phyloP scores from a whole-genome alignment of 2,888 invertebrate genomes.

The Rhopalosiphum nymphaeae region DNA sequence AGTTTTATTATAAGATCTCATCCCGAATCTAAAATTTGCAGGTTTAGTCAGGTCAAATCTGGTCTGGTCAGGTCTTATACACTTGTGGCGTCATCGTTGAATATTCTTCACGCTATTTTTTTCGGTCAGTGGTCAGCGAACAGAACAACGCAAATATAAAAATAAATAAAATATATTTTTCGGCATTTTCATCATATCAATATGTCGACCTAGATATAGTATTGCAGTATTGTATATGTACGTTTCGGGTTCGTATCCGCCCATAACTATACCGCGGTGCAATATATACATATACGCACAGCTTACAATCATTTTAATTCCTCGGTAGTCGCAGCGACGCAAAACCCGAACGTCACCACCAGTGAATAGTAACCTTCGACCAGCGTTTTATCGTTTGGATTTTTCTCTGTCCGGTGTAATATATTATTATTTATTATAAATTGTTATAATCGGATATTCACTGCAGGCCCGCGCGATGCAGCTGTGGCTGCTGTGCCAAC shows the following conservation, averaged over 20 bases:
- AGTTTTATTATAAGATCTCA: background rate
- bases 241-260: background rate
- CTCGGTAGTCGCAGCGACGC: background rate
- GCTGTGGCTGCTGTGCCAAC: slow-evolving; percentile 3
- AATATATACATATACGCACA: background rate
- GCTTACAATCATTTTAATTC: background rate
- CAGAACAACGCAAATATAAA: background rate
- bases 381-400: background rate
- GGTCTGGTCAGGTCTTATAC: background rate
- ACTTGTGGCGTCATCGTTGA: background rate
- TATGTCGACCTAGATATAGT: background rate
- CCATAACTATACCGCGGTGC: background rate
- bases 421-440: background rate
- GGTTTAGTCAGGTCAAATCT: background rate
- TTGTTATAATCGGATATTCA: background rate
- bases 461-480: background rate
- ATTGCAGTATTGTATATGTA: background rate
- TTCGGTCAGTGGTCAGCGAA: background rate
- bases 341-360: background rate
- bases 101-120: background rate
- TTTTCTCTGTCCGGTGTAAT: background rate
- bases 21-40: background rate
- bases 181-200: background rate
- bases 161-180: too few species aligned
- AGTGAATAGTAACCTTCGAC: background rate